Base-by-base conservation (phyloP, 1,140 invertebrate species). In the Agrypnia vestita region DNA sequence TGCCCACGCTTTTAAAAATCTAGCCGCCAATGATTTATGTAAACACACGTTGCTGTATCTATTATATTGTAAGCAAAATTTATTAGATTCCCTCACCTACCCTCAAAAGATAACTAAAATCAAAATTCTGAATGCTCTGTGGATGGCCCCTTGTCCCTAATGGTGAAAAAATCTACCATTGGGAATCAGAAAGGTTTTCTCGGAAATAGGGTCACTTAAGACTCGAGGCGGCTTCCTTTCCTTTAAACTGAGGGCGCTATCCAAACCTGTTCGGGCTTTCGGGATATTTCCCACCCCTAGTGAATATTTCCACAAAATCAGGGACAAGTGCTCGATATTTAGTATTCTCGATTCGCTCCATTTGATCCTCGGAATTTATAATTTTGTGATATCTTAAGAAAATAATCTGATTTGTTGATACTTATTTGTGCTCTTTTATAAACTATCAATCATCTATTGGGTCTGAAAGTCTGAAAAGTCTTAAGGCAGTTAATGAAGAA, bases 121-220 rank as follows among this genome's bases (percentile, higher is more conserved):
- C 21, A 9, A 71, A 51, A 71, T 25, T 71, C n/a, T 19, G 19
- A 76, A 76, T 59, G 46, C 49, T 61, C 17, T 15, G 74, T 47
- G 47, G 47, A 35, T 44, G 55, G n/a, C n/a, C n/a, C n/a, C n/a
- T n/a, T n/a, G n/a, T n/a, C 13, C 53, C 25, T n/a, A 1, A 46
- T 19, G 53, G 51, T 67, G 51, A 79, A 73, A 79, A 62, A 71
- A 72, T 0, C n/a, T 71, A 59, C 56, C 73, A 55, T 76, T 76
- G 44, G n/a, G 43, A 62, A n/a, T 13, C 47, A 25, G 67, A 51
- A 59, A 69, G 64, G 64, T 79, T 79, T 79, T 79, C 77, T 79
- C 43, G 35, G 77, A 79, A 79, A 51, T n/a, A 44, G 55, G 77
- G 77, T 71, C 15, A 35, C 12, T 9, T 53, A 69, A 78, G 76